Conservation (phyloP, 2,113 vertebrate species). For the Ptychochromis oligacanthus region DNA sequence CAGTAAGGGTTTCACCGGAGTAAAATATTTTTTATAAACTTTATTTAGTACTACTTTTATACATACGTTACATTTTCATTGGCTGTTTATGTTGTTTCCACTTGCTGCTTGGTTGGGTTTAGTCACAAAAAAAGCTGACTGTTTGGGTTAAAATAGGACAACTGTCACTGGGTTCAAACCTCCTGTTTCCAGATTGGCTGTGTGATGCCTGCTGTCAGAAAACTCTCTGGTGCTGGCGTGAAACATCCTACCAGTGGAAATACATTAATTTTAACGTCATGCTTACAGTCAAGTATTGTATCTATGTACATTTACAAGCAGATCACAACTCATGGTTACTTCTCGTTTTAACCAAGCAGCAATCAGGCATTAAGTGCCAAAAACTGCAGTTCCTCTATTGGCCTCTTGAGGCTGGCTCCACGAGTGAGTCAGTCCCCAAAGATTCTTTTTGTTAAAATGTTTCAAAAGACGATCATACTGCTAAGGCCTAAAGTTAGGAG, state of each 20-base stretch:
- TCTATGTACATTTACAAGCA: no score
- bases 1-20: neutral
- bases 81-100: no score
- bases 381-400: neutral
- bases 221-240: no score
- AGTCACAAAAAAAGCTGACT: no score
- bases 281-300: no score
- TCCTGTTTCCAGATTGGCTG: neutral
- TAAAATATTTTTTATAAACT: neutral
- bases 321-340: rapidly evolving
- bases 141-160: no score
- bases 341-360: neutral
- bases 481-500: neutral
- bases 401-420: neutral
- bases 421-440: neutral
- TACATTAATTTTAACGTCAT: rapidly evolving
- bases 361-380: neutral
- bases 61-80: no score
- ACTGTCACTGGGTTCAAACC: no score
- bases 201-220: no score
- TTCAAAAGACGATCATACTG: neutral
- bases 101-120: no score
- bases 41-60: no score
- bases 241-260: no score
- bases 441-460: neutral